These are phyloP conservation scores for Misgurnus mizolepis DNA, from an alignment of 2,113 vertebrate genomes.

Conservation along the genomic window DNA sequence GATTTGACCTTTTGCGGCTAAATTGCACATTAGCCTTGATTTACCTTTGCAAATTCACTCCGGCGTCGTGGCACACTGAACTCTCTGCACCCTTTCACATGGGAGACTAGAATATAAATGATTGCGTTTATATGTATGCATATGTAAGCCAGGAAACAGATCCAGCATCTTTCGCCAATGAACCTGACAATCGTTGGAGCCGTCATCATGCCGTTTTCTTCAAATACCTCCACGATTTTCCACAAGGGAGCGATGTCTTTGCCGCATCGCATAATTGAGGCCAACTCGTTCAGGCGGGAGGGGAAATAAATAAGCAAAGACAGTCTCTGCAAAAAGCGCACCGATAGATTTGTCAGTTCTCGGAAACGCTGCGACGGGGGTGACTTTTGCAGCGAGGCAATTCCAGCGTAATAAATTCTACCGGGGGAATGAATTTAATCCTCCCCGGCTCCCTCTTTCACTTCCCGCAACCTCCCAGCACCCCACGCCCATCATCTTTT, in stretches of 20 bases:
- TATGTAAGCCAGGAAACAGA: conserved; percentile 12
- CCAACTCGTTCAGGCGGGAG: conserved; percentile 28
- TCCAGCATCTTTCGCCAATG: conserved; percentile 21
- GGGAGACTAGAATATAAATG: not conserved
- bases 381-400: conserved; percentile 71
- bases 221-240: conserved; percentile 18
- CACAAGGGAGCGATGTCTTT: conserved; percentile 23
- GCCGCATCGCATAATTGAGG: conserved; percentile 40
- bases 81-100: not conserved
- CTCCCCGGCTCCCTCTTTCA: conserved; percentile 35
- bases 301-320: conserved; percentile 13
- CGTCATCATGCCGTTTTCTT: not conserved
- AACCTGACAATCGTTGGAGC: conserved; percentile 20
- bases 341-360: conserved; percentile 58
- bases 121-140: conserved; percentile 9
- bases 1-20: conserved; percentile 23
- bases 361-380: conserved; percentile 61
- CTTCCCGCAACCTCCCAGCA: conserved; percentile 16
- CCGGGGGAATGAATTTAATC: conserved; percentile 58
- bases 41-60: conserved; percentile 20
- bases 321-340: conserved; percentile 8
- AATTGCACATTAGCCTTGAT: conserved; percentile 41
- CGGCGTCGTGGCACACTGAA: conserved; percentile 8
- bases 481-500: conserved; percentile 44
- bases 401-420: conserved; percentile 78